Evolutionary conservation across 1,140 invertebrate genomes (phyloP), one percentile per base, ranked within the genome.

Genomic region (Pteromalus puparum): DNA sequence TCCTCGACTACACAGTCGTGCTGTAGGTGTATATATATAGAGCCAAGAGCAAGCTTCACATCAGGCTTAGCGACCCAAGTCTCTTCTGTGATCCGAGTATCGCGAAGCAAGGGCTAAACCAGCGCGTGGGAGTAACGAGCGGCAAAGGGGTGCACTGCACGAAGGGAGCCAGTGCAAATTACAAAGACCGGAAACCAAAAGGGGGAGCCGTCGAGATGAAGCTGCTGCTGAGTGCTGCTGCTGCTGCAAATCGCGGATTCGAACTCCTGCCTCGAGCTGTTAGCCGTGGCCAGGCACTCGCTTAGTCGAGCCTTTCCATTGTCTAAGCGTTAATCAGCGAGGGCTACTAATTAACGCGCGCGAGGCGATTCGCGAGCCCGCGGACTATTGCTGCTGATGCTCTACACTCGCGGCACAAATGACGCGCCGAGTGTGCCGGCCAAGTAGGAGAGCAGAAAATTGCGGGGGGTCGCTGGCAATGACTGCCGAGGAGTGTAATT

Each of bases 251-350:
- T 61, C 24, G 77, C 15, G 82, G 61, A 38, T 81, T 80, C 67
- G 84, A 87, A 81, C 84, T 85, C 84, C 70, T 82, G n/a, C 30
- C 1, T 2, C 13, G 2, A 24, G 30, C 73, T 85, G 80, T 24
- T 85, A 21, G 74, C 84, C 84, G 61, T 1, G 67, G 26, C n/a
- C 1, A 2, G 21, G 21, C 38, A 48, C 80, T 85, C 75, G 84
- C 80, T 85, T 78, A 82, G 84, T 72, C 48, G 86, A 89, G 89
- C 88, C 87, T 89, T 68, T 89, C 90, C 89, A 91, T 91, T 92
- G 90, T 92, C 89, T 89, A 82, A 86, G 86, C 87, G 89, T 89
- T 92, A 91, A 91, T 91, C 90, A 90, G 86, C 88, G 83, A 88
- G 82, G 87, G 88, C 86, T 84, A 88, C 88, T 90, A 91, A 91